Conservation (phyloP, 2,888 invertebrate genomes). For the Lasioglossum marginatum region DNA sequence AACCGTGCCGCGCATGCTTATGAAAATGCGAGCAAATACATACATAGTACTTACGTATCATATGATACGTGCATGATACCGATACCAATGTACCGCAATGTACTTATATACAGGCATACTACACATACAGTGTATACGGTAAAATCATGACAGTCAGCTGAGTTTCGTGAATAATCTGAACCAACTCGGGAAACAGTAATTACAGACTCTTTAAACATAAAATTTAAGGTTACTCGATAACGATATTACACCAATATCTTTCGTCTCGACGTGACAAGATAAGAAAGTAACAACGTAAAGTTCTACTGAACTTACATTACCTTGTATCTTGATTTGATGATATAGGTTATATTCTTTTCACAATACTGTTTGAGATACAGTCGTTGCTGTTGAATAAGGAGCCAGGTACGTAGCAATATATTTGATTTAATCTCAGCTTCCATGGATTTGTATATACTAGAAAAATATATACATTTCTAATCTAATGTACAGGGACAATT, state of each 20-base stretch:
- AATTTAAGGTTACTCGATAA: constrained; percentile 10
- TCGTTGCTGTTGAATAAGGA: neutral
- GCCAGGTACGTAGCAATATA: neutral
- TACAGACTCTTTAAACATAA: neutral
- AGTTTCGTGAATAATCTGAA: neutral
- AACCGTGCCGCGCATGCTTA: too few species aligned
- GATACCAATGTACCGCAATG: too few species aligned
- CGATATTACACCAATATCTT: neutral
- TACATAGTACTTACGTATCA: too few species aligned
- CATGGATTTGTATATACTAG: neutral
- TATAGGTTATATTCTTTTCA: constrained; percentile 38
- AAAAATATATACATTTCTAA: neutral
- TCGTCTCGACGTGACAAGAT: neutral
- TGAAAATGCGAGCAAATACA: too few species aligned
- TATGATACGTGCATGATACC: too few species aligned
- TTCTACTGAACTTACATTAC: neutral
- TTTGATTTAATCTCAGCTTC: constrained; percentile 6
- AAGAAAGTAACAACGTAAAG: neutral
- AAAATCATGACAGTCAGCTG: neutral
- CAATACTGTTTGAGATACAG: neutral
- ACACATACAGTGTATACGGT: neutral
- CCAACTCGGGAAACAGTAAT: neutral
- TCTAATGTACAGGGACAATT: neutral
- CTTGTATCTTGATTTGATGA: neutral
- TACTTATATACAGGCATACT: neutral